Percentiles rank a stretch among this genome's conserved stretches.
phyloP scores from a whole-genome alignment of 2,113 vertebrate species.

The Eublepharis macularius region DNA sequence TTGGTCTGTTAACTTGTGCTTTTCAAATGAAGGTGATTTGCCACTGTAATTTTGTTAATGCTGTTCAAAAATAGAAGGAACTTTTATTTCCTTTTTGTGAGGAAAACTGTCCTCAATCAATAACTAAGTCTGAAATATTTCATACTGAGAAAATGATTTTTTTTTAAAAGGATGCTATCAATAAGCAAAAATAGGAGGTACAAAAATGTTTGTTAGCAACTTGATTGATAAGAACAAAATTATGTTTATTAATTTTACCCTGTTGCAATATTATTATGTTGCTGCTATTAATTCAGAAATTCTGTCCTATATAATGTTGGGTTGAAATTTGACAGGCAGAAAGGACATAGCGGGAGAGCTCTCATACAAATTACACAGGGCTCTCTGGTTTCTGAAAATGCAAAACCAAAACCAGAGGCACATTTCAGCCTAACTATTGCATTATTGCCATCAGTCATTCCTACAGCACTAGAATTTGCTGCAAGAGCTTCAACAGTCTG shows the following conservation, averaged over 20 bases:
- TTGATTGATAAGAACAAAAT: constrained; percentile 23
- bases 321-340: constrained; percentile 26
- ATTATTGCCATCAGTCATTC: background rate
- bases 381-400: constrained; percentile 13
- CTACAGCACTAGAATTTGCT: background rate
- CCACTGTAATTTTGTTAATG: constrained; percentile 27
- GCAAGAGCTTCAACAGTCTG: background rate
- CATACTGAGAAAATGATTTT: background rate
- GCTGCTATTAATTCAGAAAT: constrained; percentile 49
- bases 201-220: constrained; percentile 51
- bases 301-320: constrained; percentile 18
- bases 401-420: constrained; percentile 1
- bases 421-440: rapidly evolving
- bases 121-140: background rate
- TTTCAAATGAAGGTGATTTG: constrained; percentile 8
- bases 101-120: constrained; percentile 7
- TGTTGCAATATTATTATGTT: background rate
- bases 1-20: constrained; percentile 20
- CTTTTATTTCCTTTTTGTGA: constrained; percentile 36
- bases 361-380: constrained; percentile 1
- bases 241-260: constrained; percentile 33
- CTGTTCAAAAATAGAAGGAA: constrained; percentile 21
- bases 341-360: constrained; percentile 5
- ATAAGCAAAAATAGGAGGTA: background rate
- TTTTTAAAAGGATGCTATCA: background rate